Conservation (phyloP, 2,797 vertebrate species). For the Lepus oiostolus region DNA sequence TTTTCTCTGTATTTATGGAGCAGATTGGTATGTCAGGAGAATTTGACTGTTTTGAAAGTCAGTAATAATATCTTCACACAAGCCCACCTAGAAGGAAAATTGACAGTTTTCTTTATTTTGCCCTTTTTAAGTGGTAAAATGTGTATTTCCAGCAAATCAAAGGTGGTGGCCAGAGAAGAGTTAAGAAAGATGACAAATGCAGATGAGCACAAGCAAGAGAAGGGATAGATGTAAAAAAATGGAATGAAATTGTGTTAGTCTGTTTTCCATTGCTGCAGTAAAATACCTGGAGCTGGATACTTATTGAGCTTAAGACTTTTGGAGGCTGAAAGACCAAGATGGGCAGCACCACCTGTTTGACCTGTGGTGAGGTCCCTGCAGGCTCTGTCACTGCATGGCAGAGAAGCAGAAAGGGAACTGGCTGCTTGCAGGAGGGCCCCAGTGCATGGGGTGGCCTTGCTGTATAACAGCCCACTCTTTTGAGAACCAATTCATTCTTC, state of each 20-base stretch:
- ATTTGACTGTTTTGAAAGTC: slow-evolving; percentile 84
- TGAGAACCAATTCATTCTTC: too few relatives aligned
- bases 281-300: too few relatives aligned
- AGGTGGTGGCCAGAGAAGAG: slow-evolving; percentile 80
- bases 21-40: slow-evolving; percentile 89
- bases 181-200: slow-evolving; percentile 84
- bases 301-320: too few relatives aligned
- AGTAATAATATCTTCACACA: slow-evolving; percentile 90
- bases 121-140: slow-evolving; percentile 90
- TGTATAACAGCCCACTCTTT: too few relatives aligned
- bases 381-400: too few relatives aligned
- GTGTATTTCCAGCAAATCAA: slow-evolving; percentile 89
- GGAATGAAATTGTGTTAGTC: slow-evolving; percentile 80
- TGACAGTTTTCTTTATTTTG: slow-evolving; percentile 78
- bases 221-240: slow-evolving; percentile 78
- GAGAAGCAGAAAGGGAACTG: too few relatives aligned
- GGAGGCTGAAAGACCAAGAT: too few relatives aligned
- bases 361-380: too few relatives aligned
- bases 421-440: too few relatives aligned
- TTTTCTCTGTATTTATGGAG: slow-evolving; percentile 94
- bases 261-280: too few relatives aligned
- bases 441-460: too few relatives aligned
- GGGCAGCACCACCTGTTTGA: too few relatives aligned
- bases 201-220: slow-evolving; percentile 79
- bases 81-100: slow-evolving; percentile 88